phyloP scores from a whole-genome alignment of 2,888 invertebrate species.

The Germaria angustata region DNA sequence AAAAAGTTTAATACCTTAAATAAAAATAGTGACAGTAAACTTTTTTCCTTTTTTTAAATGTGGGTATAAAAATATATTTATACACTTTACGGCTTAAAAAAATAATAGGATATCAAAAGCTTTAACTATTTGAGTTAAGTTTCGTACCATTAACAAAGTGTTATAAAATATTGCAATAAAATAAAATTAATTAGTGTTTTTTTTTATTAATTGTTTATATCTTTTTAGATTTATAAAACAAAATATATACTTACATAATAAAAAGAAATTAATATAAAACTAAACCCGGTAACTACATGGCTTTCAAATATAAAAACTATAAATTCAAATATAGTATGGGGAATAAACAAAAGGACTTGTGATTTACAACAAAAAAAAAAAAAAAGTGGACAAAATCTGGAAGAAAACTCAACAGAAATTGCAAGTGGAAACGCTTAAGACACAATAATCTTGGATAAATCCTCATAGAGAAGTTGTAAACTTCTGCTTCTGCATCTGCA shows the following conservation, averaged over 20 bases:
- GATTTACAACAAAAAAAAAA: not conserved
- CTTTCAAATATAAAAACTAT: slow-evolving; percentile 41
- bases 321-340: slow-evolving; percentile 33
- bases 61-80: slow-evolving; percentile 21
- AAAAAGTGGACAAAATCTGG: slow-evolving; percentile 18
- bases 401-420: slow-evolving; percentile 21
- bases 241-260: not conserved
- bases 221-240: slow-evolving; percentile 40
- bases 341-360: slow-evolving; percentile 5
- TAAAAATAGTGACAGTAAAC: slow-evolving; percentile 23
- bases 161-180: slow-evolving; percentile 2
- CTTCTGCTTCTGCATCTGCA: not conserved
- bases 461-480: slow-evolving; percentile 8
- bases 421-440: slow-evolving; percentile 32
- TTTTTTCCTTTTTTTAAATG: not conserved
- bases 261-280: not conserved
- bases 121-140: not conserved
- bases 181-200: not conserved
- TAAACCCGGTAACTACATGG: not conserved
- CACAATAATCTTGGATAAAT: slow-evolving; percentile 29
- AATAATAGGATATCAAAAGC: not conserved
- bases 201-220: slow-evolving; percentile 25
- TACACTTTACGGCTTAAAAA: not conserved
- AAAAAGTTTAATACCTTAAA: slow-evolving; percentile 2
- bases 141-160: not conserved